Base-by-base conservation (phyloP, 2,797 vertebrate species). In the Anableps anableps region DNA sequence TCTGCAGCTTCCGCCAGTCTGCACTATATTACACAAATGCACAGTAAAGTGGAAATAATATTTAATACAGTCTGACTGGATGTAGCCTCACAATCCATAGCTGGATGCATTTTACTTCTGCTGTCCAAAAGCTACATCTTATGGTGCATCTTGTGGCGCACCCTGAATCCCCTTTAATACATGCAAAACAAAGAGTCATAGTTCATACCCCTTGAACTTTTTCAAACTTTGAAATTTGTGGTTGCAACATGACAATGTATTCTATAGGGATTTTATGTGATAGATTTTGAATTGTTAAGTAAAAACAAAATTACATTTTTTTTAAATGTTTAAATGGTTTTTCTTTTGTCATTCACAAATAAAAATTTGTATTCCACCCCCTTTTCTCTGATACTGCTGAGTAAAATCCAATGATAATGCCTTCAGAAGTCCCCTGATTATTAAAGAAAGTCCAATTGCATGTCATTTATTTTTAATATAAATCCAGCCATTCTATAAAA, bases 1-100 rank as follows among this genome's bases (percentile, higher is more conserved):
- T 70, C 79, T 81, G 77, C 78, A 14, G 76, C 77, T 77, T 75
- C 76, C 75, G 45, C 76, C 83, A 38, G n/a, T 82, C 86, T 83
- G 78, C 77, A 79, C 74, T 74, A 81, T 73, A 71, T 85, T 78
- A 77, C 78, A 85, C 80, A 88, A 86, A 91, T 72, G 68, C 72
- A 72, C 72, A 77, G 74, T 51, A 83, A 82, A 85, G 85, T 84
- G 76, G 80, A 86, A 88, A 84, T 51, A 68, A 78, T 75, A 45
- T 51, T 62, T 75, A 81, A 81, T 83, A 53, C 73, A 72, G 80
- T 83, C 80, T 79, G 85, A 88, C 72, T 80, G 47, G 71, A 77
- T 80, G 36, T 34, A 36, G 21, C 23, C 62, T 75, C 80, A 75
- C 74, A 80, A 83, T 89, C 62, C 72, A 80, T 73, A 83, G 77